Evolutionary conservation across 2,797 vertebrate genomes (phyloP), one percentile per base, ranked within the genome.

Genomic region (Rhadinocentrus ornatus): DNA sequence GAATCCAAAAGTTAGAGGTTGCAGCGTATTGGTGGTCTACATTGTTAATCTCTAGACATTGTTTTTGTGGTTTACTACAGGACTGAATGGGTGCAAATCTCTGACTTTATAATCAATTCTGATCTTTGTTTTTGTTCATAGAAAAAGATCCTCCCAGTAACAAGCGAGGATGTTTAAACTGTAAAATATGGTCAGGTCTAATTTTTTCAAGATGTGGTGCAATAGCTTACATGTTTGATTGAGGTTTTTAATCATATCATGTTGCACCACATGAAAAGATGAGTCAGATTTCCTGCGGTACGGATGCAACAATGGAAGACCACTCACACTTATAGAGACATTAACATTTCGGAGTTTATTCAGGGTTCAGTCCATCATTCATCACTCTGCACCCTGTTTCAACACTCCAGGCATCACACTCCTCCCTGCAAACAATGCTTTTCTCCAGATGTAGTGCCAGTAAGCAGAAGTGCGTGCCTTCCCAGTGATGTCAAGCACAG

Each of bases 401-500:
- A 63, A 53, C 35, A 27, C 67, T 48, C 5, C 6, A 55, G 69
- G 60, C 63, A 20, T 78, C 63, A 29, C 52, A 3, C 53, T 68
- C 66, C 12, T 54, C 66, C 66, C 61, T 48, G 13, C 65, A 68
- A 75, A 73, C 62, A 78, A 69, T 73, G 13, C 44, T 50, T 55
- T 64, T 69, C 66, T 74, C 22, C 61, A 29, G 18, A 16, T 6
- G 34, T 24, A 73, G 73, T 37, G 52, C 67, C 67, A 64, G 13
- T 29, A 61, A 50, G 15, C 54, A 80, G 39, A 32, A 66, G 62
- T 10, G 20, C 81, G 67, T 88, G 81, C 71, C 84, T 85, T 29
- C 69, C 31, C 13, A 1, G 24, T 89, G 88, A 91, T 84, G 85
- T 89, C 86, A 91, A 75, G 32, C 5, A 37, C 44, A 59, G 55